Conservation (phyloP, 2,113 vertebrate genomes). For the Hipposideros armiger region DNA sequence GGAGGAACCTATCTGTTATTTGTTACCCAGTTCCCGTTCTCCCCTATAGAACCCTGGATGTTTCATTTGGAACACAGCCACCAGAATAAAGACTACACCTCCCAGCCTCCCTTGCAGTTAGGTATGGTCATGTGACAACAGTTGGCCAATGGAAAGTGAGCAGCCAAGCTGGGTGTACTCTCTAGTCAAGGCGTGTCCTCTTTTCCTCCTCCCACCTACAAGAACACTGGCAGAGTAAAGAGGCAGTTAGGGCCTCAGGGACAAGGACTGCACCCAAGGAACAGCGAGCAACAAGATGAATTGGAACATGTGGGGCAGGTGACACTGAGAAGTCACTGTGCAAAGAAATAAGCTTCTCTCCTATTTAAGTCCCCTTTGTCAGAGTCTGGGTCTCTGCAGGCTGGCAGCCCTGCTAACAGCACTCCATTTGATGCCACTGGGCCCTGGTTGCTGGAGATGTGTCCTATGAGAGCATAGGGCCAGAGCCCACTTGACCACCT, state of each 20-base stretch:
- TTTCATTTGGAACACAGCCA: not conserved
- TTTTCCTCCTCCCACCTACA: not conserved
- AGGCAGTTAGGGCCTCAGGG: not conserved
- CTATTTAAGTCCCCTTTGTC: not conserved
- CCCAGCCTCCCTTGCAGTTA: not conserved
- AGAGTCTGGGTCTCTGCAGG: not conserved
- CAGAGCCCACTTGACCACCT: too few species aligned
- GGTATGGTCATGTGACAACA: not conserved
- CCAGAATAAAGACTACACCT: not conserved
- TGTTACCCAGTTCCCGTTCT: not conserved
- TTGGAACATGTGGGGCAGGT: not conserved
- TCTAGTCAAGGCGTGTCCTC: not conserved
- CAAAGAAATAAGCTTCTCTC: not conserved
- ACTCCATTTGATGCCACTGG: not conserved
- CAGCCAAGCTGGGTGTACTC: accelerated
- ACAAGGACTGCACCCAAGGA: too few species aligned
- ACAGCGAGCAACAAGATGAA: not conserved
- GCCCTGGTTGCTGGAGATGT: not conserved
- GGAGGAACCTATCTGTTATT: not conserved
- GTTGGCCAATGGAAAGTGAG: not conserved
- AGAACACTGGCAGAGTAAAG: not conserved
- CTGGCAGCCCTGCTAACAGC: not conserved
- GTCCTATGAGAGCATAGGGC: not conserved
- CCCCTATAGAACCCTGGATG: not conserved
- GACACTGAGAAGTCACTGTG: not conserved